A percentile compares a stretch with the other conserved stretches of the same genome.
phyloP scores from a whole-genome alignment of 2,888 invertebrate genomes.

The Sesia apiformis region DNA sequence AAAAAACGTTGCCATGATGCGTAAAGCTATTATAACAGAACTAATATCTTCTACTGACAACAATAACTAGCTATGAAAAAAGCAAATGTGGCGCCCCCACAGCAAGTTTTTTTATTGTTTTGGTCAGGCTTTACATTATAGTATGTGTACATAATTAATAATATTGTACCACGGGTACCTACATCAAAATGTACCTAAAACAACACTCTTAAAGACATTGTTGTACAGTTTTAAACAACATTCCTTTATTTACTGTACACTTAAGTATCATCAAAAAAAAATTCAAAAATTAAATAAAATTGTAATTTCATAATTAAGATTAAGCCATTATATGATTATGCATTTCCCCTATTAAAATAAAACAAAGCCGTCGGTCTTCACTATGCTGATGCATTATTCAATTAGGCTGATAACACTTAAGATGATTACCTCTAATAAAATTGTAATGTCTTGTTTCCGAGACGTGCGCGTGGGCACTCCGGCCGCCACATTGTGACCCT shows the following conservation, averaged over 20 bases:
- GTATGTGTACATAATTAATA: no score
- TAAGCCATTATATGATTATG: background rate
- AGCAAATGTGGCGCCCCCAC: no score
- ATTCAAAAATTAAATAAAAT: background rate
- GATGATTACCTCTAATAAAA: slow-evolving; percentile 67
- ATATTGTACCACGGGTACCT: no score
- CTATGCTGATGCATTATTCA: slow-evolving; percentile 65
- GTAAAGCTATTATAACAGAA: no score
- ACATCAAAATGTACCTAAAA: no score
- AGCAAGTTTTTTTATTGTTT: no score
- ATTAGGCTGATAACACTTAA: slow-evolving; percentile 71
- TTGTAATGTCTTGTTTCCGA: slow-evolving; percentile 71
- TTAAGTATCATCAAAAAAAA: background rate
- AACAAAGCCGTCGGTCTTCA: slow-evolving; percentile 21
- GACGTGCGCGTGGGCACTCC: slow-evolving; percentile 49
- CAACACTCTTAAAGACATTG: no score
- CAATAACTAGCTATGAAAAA: no score
- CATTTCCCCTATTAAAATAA: slow-evolving; percentile 7
- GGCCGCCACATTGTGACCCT: slow-evolving; percentile 10
- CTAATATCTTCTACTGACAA: no score
- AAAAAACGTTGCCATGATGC: no score
- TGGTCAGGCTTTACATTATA: no score
- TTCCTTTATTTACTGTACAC: background rate
- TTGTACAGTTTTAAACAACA: background rate
- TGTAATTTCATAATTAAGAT: background rate